Base-by-base conservation (phyloP, 1,140 invertebrate species). In the Drosophila ironensis region DNA sequence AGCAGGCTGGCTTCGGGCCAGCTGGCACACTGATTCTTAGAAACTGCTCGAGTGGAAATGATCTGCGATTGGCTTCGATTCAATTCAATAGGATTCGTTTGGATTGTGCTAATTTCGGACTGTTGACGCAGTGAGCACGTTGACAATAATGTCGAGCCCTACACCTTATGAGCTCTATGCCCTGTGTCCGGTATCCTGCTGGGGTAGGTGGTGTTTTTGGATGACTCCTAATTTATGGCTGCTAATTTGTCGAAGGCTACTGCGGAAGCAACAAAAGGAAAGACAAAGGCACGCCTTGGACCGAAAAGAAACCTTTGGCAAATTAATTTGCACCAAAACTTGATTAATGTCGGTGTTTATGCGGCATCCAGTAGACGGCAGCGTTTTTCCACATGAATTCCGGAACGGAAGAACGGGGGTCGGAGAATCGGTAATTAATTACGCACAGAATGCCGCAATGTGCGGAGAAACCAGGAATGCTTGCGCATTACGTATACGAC, bases 271-370 rank as follows among this genome's bases (percentile, higher is more conserved):
- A 12, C 30, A 33, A 12, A 9, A 12, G 33, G 33, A 12, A 11
- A 37, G n/a, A 1, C 28, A 33, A 33, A 22, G 5, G 9, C 33
- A 14, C 12, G 20, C 7, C n/a, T 20, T 24, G 22, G 25, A n/a
- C 4, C 24, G 11, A 42, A 8, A 40, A 19, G 60, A 64, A 64
- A 63, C 54, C 67, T 47, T 71, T 71, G 40, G 66, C 54, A 70
- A 71, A 71, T 71, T 71, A 71, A 71, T 71, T 71, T 71, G 67
- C 67, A 71, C 61, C 68, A 46, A 52, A 71, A 71, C 67, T 71
- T 71, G 67, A 71, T 71, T 61, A 71, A 71, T 71, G 68, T 61
- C 42, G 67, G 33, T 71, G 67, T 61, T 71, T 71, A 71, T 61
- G 68, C 67, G 68, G 46, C 40, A 20, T n/a, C n/a, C n/a, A 8